Conservation (phyloP, 2,797 vertebrate species). For the Fistularia tabacaria region DNA sequence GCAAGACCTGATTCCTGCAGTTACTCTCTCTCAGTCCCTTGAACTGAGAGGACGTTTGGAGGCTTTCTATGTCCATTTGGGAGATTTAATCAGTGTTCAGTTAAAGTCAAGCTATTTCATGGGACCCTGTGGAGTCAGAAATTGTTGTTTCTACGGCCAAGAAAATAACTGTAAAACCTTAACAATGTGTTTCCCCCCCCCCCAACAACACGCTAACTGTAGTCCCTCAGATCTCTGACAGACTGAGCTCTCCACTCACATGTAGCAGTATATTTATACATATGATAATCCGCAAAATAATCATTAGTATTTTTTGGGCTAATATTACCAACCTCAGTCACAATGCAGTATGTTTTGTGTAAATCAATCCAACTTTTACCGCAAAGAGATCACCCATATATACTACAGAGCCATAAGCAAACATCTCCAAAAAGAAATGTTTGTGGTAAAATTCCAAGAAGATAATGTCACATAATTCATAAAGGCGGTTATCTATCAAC, state of each 20-base stretch:
- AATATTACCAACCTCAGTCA: no score
- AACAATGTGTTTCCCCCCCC: slow-evolving; percentile 14
- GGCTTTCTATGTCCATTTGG: slow-evolving; percentile 40
- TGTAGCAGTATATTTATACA: slow-evolving; percentile 30
- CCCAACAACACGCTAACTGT: slow-evolving; percentile 24
- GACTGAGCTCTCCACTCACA: slow-evolving; percentile 17
- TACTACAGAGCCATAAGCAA: slow-evolving; percentile 8
- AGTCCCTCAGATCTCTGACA: slow-evolving; percentile 27
- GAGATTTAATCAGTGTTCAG: slow-evolving; percentile 36
- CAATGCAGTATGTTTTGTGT: slow-evolving; percentile 7
- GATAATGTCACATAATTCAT: slow-evolving; percentile 7
- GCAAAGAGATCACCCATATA: slow-evolving; percentile 4
- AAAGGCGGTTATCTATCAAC: slow-evolving; percentile 16
- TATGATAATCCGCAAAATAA: no score
- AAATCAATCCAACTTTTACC: slow-evolving; percentile 8
- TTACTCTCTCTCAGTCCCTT: slow-evolving; percentile 13
- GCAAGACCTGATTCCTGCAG: slow-evolving; percentile 3
- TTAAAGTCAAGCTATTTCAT: slow-evolving; percentile 50
- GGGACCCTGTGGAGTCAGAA: slow-evolving; percentile 44
- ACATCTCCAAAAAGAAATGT: background rate
- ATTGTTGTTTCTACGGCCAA: slow-evolving; percentile 46
- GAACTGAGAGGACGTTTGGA: slow-evolving; percentile 31
- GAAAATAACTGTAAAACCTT: slow-evolving; percentile 53
- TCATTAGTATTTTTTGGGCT: no score
- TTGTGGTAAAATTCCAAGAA: background rate